Base-by-base conservation (phyloP, 1,140 invertebrate species). In the Zeugodacus cucurbitae region DNA sequence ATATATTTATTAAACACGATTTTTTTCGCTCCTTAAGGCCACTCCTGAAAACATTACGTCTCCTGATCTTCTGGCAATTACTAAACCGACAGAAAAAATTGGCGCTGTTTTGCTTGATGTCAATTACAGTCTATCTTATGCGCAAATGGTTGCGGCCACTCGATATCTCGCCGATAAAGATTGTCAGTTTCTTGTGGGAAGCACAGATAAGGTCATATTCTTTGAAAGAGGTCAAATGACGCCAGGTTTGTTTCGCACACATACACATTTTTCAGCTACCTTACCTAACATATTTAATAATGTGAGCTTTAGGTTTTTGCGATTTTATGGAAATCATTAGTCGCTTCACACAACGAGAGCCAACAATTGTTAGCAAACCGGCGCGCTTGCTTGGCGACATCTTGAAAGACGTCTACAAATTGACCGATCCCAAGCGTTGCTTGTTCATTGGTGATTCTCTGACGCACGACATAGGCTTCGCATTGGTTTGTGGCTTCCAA, bases 361-460 rank as follows among this genome's bases (percentile, higher is more conserved):
- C 94, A 0, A 91, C 94, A 4, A 62, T 89, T 14, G 91, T 94
- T 54, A 94, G 93, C 0, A 95, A 95, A 89, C 95, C 95, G 0
- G 94, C 94, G 4, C 87, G 91, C 85, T 48, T 90, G 32, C 92
- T 95, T 17, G 94, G 93, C 41, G 82, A 92, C 78, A 92, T 90
- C 62, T 57, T 94, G 14, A 58, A 91, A 1, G 62, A 93, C 3
- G 90, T 92, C 29, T 94, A 93, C 29, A 91, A 94, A 0, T 91
- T 95, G 26, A 91, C 90, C 0, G 91, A 95, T 89, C 93, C 94
- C 4, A 91, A 91, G 59, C 93, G 94, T 90, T 94, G 95, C 34
- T 90, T 95, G 1, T 95, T 95, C 87, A 94, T 95, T 89, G 95
- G 95, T 20, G 95, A 95, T 87, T 94, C 94, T 94, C 95, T 94